Evolutionary conservation across 53 echinoderm and acorn worm genomes (phyloP).

Genomic region (Luidia sarsii): DNA sequence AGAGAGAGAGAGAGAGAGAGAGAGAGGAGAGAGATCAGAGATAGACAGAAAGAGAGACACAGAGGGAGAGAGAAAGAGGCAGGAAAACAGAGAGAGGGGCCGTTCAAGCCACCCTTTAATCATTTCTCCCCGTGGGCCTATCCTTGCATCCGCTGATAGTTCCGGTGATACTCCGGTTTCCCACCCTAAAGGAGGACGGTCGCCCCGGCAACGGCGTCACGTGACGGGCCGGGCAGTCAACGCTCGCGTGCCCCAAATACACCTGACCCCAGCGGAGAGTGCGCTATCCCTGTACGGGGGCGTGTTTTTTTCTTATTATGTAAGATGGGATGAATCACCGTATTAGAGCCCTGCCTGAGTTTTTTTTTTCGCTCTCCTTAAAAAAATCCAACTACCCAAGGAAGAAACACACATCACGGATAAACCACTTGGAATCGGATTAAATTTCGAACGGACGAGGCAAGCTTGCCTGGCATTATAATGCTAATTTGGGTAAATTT

Average conservation of each 20-base stretch:
- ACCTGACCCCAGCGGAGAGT: constrained; percentile 22
- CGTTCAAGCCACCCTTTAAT: constrained; percentile 32
- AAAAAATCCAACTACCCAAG: no score
- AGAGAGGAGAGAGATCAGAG: background rate
- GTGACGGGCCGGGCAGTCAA: constrained; percentile 48
- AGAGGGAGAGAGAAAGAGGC: no score
- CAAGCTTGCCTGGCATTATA: background rate
- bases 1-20: background rate
- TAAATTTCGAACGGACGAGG: background rate
- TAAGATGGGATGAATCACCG: constrained; percentile 24
- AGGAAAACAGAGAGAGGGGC: no score
- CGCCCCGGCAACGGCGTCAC: constrained; percentile 38
- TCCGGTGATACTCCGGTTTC: constrained; percentile 62
- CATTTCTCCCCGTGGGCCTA: constrained; percentile 35
- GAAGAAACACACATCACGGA: background rate
- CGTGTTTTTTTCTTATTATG: constrained; percentile 32
- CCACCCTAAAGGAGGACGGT: constrained; percentile 53
- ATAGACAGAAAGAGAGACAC: no score
- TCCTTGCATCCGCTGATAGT: constrained; percentile 52
- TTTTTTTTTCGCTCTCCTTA: background rate
- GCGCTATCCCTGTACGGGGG: background rate
- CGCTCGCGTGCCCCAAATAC: constrained; percentile 54
- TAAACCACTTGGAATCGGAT: background rate
- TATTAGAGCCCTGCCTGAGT: no score
- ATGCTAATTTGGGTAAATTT: background rate